Evolutionary conservation across 2,888 invertebrate genomes (phyloP).

Genomic region (Caenorhabditis uteleia): DNA sequence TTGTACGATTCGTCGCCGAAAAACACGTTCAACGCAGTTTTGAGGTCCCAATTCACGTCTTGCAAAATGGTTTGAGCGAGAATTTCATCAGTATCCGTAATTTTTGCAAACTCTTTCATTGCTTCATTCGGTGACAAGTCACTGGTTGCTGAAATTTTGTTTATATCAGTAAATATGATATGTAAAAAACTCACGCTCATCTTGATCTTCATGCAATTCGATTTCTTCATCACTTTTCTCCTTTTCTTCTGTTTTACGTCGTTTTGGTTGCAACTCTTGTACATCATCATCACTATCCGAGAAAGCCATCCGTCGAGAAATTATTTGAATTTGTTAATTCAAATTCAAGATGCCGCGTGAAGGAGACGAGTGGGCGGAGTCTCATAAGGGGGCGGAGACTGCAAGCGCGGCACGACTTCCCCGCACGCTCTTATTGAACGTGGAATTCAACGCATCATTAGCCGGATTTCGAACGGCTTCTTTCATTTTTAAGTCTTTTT

Average conservation of each 20-base stretch:
- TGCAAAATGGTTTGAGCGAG: constrained; percentile 75
- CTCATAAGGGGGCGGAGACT: neutral
- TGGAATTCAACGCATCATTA: constrained; percentile 31
- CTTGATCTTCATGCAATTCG: neutral
- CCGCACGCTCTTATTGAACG: constrained; percentile 25
- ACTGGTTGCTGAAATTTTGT: neutral
- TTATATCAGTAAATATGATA: neutral
- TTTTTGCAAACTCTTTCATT: constrained; percentile 71
- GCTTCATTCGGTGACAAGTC: constrained; percentile 31
- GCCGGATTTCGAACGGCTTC: constrained; percentile 10
- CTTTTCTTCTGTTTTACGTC: neutral
- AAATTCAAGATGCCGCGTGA: too few relatives aligned
- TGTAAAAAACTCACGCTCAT: neutral
- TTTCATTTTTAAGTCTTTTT: constrained; percentile 1
- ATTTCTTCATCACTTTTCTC: constrained; percentile 3
- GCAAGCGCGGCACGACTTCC: constrained; percentile 16
- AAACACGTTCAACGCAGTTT: constrained; percentile 68
- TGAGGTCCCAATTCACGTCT: constrained; percentile 74
- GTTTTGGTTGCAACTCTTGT: too few relatives aligned
- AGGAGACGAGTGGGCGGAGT: neutral
- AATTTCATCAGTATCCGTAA: constrained; percentile 74
- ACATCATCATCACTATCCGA: too few relatives aligned
- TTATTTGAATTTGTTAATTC: too few relatives aligned
- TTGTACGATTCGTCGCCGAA: constrained; percentile 29
- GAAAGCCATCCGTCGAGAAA: too few relatives aligned